Conservation (phyloP, 2,888 invertebrate species). For the Melangyna quadrimaculata region DNA sequence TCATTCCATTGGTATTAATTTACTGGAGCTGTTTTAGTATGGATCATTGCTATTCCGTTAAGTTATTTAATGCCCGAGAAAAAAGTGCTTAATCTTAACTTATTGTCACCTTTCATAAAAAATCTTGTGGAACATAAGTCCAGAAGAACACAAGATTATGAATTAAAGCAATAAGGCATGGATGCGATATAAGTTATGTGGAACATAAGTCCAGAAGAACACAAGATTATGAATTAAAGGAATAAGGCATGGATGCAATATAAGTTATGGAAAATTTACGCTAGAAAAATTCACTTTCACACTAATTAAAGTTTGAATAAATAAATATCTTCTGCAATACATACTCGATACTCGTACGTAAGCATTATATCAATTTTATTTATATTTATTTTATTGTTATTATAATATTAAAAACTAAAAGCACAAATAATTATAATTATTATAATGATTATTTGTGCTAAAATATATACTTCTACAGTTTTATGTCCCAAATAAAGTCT, state of each 20-base stretch:
- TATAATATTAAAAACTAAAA: no score
- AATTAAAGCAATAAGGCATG: background rate
- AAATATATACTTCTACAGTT: no score
- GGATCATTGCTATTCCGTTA: slow-evolving; percentile 82
- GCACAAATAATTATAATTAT: no score
- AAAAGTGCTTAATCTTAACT: slow-evolving; percentile 75
- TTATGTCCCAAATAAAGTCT: no score
- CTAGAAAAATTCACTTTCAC: no score
- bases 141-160: background rate
- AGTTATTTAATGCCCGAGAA: slow-evolving; percentile 82
- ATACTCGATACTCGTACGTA: no score
- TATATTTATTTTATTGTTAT: no score
- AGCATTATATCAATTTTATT: no score
- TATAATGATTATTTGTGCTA: no score
- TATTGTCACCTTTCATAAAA: slow-evolving; percentile 75
- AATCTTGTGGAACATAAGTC: background rate
- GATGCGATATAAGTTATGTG: background rate
- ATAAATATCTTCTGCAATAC: no score
- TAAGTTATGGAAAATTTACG: no score
- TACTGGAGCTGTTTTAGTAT: slow-evolving; percentile 82
- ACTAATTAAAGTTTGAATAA: no score
- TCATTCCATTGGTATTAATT: slow-evolving; percentile 85
- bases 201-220: background rate
- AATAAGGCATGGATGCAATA: background rate
- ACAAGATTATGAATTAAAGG: background rate